phyloP scores from a whole-genome alignment of 2,113 vertebrate genomes.

The Chiloscyllium plagiosum region DNA sequence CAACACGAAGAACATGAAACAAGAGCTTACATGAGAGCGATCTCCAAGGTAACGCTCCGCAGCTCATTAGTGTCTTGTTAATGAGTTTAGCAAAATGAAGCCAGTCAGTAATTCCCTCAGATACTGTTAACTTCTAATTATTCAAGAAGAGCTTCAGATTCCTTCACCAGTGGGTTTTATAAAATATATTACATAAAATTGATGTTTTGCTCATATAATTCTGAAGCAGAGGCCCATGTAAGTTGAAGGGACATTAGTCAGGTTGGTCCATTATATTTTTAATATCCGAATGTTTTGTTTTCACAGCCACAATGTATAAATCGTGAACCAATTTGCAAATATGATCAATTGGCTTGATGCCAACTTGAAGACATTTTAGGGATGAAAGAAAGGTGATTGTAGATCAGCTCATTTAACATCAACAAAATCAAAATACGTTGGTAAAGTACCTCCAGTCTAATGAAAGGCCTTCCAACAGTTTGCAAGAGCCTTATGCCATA shows the following conservation, averaged over 20 bases:
- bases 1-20: conserved; percentile 4
- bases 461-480: not conserved
- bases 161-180: conserved; percentile 12
- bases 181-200: conserved; percentile 22
- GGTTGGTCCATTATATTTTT: conserved; percentile 18
- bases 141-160: conserved; percentile 7
- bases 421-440: not conserved
- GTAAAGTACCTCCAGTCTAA: not conserved
- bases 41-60: conserved; percentile 29
- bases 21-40: conserved; percentile 13
- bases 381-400: not conserved
- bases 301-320: not conserved
- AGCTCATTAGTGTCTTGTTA: conserved; percentile 36
- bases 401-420: not conserved
- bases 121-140: conserved; percentile 37
- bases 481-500: not conserved
- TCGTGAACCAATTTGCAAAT: not conserved
- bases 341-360: not conserved
- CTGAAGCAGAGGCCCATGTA: conserved; percentile 4
- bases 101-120: conserved; percentile 35
- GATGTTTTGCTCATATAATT: not conserved
- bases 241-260: conserved; percentile 14
- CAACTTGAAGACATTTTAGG: not conserved
- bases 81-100: conserved; percentile 36
- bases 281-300: not conserved